phyloP scores from a whole-genome alignment of 2,113 vertebrate genomes.

The Opisthocomus hoazin region DNA sequence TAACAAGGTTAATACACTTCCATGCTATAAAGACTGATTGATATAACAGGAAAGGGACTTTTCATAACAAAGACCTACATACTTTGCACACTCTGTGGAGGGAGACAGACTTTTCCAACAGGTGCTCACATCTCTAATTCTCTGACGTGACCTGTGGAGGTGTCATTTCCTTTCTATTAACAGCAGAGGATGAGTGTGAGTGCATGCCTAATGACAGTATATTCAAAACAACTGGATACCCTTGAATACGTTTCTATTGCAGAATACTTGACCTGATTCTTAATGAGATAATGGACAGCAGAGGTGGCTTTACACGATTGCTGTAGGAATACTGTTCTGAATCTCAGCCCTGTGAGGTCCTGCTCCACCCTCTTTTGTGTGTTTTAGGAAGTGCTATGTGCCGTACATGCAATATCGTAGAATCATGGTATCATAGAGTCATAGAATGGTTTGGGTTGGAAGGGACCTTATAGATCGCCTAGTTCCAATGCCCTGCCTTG shows the following conservation, averaged over 20 bases:
- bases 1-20: not conserved
- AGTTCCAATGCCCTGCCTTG: no score
- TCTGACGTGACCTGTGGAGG: not conserved
- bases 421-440: no score
- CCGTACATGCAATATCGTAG: not conserved
- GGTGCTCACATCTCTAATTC: not conserved
- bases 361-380: not conserved
- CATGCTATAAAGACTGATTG: not conserved
- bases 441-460: no score
- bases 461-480: no score
- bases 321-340: not conserved
- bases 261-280: not conserved
- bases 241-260: not conserved
- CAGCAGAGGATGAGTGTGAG: not conserved
- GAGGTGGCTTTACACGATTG: not conserved
- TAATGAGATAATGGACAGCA: not conserved
- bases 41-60: not conserved
- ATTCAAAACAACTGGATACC: not conserved
- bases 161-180: not conserved
- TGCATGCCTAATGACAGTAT: not conserved
- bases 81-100: not conserved
- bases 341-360: not conserved
- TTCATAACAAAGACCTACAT: not conserved
- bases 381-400: not conserved
- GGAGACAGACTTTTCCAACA: not conserved